phyloP scores from a whole-genome alignment of 1,140 invertebrate species.

The Drosophila neocordata region DNA sequence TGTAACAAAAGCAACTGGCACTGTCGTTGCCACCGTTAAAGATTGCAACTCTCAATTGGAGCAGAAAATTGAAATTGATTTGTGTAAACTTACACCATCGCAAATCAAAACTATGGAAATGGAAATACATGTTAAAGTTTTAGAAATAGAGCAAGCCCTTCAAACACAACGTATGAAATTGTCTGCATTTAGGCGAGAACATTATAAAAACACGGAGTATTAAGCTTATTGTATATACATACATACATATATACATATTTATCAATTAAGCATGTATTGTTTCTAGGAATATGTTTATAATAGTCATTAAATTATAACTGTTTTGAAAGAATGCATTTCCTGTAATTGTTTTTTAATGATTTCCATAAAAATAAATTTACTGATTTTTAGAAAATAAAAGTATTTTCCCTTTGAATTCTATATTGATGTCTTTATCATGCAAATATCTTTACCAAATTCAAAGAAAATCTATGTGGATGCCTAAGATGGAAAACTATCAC shows the following conservation, averaged over 20 bases:
- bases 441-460: too few species aligned
- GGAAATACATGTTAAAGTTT: slow-evolving; percentile 95
- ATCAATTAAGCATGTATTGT: not conserved
- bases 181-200: slow-evolving; percentile 93
- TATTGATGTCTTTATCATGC: too few species aligned
- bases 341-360: slow-evolving; percentile 8
- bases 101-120: slow-evolving; percentile 97
- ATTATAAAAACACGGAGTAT: slow-evolving; percentile 87
- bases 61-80: slow-evolving; percentile 95
- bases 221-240: slow-evolving; percentile 44
- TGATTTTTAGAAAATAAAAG: not conserved
- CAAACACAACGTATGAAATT: slow-evolving; percentile 93
- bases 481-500: too few species aligned
- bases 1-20: slow-evolving; percentile 94
- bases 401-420: too few species aligned
- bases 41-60: slow-evolving; percentile 93
- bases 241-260: not conserved
- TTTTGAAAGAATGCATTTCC: not conserved
- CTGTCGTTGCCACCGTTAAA: slow-evolving; percentile 96
- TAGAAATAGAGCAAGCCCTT: slow-evolving; percentile 95
- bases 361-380: not conserved
- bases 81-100: slow-evolving; percentile 94
- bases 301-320: slow-evolving; percentile 3
- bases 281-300: slow-evolving; percentile 9
- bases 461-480: too few species aligned